Percentiles rank a stretch among this genome's conserved stretches.
phyloP scores from a whole-genome alignment of 2,797 vertebrate genomes.

The Eutrigla gurnardus region DNA sequence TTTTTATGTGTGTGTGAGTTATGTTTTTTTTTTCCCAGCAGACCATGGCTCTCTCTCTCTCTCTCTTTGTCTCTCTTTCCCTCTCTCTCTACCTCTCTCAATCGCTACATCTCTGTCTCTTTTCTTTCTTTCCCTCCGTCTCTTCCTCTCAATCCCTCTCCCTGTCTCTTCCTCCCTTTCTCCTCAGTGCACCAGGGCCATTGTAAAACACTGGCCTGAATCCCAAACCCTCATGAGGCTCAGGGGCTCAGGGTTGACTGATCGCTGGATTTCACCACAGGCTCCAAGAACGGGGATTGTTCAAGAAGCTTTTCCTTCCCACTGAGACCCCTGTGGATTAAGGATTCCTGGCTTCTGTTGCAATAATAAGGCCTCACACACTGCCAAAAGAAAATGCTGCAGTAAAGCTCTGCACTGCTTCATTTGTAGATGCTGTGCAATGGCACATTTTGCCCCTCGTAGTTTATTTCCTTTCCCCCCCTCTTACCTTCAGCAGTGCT shows the following conservation, averaged over 20 bases:
- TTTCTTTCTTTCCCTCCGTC: constrained; percentile 11
- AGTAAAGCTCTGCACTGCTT: constrained; percentile 53
- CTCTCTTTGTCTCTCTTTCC: constrained; percentile 35
- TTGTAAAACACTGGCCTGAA: constrained; percentile 75
- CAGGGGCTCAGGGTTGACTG: constrained; percentile 79
- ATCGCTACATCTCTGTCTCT: constrained; percentile 40
- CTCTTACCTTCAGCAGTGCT: not conserved
- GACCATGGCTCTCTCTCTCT: constrained; percentile 44
- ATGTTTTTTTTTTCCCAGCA: constrained; percentile 48
- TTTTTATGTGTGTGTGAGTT: constrained; percentile 54
- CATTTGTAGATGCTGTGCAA: constrained; percentile 35
- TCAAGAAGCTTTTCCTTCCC: constrained; percentile 75
- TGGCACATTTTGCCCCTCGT: constrained; percentile 16
- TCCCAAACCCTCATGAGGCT: constrained; percentile 75
- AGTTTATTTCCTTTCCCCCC: not conserved
- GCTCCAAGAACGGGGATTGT: constrained; percentile 73
- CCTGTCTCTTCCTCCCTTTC: constrained; percentile 30
- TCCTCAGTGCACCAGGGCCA: constrained; percentile 44
- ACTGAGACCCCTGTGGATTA: constrained; percentile 79
- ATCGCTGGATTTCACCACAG: constrained; percentile 78
- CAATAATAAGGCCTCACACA: constrained; percentile 79
- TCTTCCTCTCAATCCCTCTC: constrained; percentile 10
- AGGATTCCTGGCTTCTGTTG: constrained; percentile 76
- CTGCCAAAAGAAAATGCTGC: constrained; percentile 66
- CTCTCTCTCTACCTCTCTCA: constrained; percentile 24